phyloP scores from a whole-genome alignment of 2,888 invertebrate species.

The Mellilla xanthometata region DNA sequence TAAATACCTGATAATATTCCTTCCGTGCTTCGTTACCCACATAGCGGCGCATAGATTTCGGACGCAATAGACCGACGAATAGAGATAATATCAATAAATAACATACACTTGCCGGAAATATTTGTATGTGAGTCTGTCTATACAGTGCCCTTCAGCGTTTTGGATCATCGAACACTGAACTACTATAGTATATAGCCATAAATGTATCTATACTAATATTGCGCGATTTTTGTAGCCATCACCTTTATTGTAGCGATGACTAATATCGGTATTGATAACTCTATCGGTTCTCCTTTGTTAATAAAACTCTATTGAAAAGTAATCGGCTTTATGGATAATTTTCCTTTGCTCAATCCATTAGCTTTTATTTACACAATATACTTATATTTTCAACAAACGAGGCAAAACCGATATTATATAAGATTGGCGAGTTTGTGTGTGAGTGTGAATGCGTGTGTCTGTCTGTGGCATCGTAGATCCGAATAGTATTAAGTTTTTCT shows the following conservation, averaged over 20 bases:
- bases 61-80: constrained; percentile 21
- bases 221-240: constrained; percentile 9
- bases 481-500: no score
- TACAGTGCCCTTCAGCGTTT: constrained; percentile 26
- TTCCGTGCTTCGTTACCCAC: constrained; percentile 1
- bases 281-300: not conserved
- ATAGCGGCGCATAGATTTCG: constrained; percentile 9
- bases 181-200: constrained; percentile 3
- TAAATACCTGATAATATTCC: not conserved
- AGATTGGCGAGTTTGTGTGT: no score
- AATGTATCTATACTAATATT: constrained; percentile 8
- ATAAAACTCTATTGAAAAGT: no score
- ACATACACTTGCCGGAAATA: constrained; percentile 32
- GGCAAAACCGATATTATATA: no score
- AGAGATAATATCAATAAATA: constrained; percentile 26
- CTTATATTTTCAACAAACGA: no score
- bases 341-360: no score
- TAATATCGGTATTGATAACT: not conserved
- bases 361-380: no score
- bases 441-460: no score
- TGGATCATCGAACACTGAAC: constrained; percentile 27
- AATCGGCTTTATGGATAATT: no score
- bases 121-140: constrained; percentile 16
- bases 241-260: constrained; percentile 3
- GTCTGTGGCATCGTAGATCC: no score